phyloP scores from a whole-genome alignment of 64 coral and sea anemone species.

The Anthopleura sola region DNA sequence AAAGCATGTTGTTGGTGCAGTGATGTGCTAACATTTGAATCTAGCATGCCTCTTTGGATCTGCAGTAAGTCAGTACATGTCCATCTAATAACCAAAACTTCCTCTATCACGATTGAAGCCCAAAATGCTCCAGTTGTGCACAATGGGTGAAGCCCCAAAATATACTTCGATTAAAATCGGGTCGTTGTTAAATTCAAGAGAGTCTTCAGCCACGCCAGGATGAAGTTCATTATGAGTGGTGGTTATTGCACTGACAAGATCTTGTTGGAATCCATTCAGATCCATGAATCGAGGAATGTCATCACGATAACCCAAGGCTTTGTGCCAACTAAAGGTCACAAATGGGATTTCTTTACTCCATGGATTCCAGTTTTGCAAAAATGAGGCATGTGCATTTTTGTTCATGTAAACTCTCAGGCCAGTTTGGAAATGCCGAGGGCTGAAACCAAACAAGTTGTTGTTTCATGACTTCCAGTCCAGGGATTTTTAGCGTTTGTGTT shows the following conservation, averaged over 20 bases:
- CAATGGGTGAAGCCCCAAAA: conserved; percentile 63
- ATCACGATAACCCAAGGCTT: conserved; percentile 46
- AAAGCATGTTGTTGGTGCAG: no score
- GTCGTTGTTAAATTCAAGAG: conserved; percentile 63
- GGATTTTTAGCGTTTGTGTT: not conserved
- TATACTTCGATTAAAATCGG: conserved; percentile 77
- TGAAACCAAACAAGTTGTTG: conserved; percentile 46
- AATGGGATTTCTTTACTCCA: conserved; percentile 87
- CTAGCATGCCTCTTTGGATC: not conserved
- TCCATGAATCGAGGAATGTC: conserved; percentile 56
- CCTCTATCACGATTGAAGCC: conserved; percentile 90
- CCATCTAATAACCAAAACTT: conserved; percentile 68
- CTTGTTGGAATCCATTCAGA: conserved; percentile 58
- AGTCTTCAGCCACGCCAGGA: conserved; percentile 64
- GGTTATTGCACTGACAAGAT: conserved; percentile 49
- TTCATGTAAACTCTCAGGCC: conserved; percentile 82
- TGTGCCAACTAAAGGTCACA: conserved; percentile 84
- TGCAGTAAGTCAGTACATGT: not conserved
- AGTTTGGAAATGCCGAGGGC: conserved; percentile 78
- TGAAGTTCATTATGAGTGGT: conserved; percentile 63
- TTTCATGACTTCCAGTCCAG: not conserved
- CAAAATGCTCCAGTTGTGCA: conserved; percentile 75
- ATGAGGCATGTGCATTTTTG: conserved; percentile 50
- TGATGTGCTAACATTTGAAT: no score
- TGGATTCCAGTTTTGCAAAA: conserved; percentile 94